Evolutionary conservation across 2,113 vertebrate genomes (phyloP), one percentile per base, ranked within the genome.

Genomic region (Plectropomus leopardus): DNA sequence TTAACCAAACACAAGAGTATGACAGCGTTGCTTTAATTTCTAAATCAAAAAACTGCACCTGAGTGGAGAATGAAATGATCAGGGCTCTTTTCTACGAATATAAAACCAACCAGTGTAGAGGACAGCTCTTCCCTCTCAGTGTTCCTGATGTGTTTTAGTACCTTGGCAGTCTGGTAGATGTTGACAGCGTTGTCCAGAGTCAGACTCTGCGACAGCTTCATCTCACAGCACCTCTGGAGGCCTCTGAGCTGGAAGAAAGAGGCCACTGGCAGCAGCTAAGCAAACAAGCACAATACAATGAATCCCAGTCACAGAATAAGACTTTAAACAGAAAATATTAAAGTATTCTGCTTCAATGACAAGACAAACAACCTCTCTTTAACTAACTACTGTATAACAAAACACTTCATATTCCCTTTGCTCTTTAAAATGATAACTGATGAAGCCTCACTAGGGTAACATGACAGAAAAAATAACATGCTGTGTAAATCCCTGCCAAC

Each of bases 201-300:
- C 74, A 99, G 95, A 30, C 86, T 95, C 71, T 95, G 95, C 3
- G 97, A 94, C 61, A 97, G 96, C 70, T 95, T 92, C 88, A 94
- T 95, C 90, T 99, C 97, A n/a, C 98, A 98, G 92, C 95, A 91
- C 59, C 96, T 94, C 94, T 97, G 96, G 72, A 98, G 94, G 71
- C 93, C 94, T 0, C 95, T 91, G 54, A 99, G 95, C 89, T 98
- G 96, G 89, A 98, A 99, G 66, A 96, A 93, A 64, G 94, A 90
- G 55, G 97, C 96, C 3, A 96, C 96, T 0, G 96, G 96, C 61
- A 99, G 83, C 74, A 99, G 95, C 98, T 99, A 14, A 0, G 19
- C 13, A 30, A 86, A 36, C 23, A 70, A 15, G 0, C 13, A 65
- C 54, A 53, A 30, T 40, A 30, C 32, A 71, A 7, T 28, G 5